These are phyloP conservation scores for Morone chrysops DNA, from an alignment of 2,113 vertebrate species.

Conservation along the genomic window DNA sequence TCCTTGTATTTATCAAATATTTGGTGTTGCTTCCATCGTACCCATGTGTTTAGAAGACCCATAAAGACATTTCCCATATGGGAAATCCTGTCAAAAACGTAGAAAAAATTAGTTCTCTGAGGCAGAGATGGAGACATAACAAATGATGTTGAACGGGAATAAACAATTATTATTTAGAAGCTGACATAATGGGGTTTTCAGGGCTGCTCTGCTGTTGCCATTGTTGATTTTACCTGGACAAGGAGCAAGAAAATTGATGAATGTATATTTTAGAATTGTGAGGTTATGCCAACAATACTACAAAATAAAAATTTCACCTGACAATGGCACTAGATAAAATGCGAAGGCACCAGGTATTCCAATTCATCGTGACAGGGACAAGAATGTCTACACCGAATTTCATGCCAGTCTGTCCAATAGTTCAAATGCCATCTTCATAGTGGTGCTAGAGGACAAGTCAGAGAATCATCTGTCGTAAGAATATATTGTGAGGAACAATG, in stretches of 20 bases:
- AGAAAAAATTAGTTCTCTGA: constrained; percentile 48
- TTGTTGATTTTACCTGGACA: neutral
- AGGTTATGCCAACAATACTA: neutral
- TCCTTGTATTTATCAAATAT: constrained; percentile 43
- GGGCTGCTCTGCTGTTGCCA: constrained; percentile 22
- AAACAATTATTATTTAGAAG: constrained; percentile 58
- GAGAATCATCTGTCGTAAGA: no score
- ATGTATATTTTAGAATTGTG: neutral
- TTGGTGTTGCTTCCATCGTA: constrained; percentile 18
- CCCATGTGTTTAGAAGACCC: constrained; percentile 24
- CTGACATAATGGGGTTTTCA: constrained; percentile 50
- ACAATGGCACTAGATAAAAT: neutral
- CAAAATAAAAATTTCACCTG: no score
- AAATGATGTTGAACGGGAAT: constrained; percentile 49
- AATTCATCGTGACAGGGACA: neutral
- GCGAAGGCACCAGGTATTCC: no score
- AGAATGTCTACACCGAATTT: neutral
- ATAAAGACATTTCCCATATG: constrained; percentile 49
- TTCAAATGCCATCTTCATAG: neutral
- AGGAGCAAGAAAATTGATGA: neutral
- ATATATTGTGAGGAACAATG: neutral
- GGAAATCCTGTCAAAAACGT: constrained; percentile 57
- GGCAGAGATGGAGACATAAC: constrained; percentile 43
- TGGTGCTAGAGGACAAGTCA: neutral
- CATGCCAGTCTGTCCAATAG: neutral